phyloP scores from a whole-genome alignment of 1,140 invertebrate genomes.

The Brachionus asplanchnoidis region DNA sequence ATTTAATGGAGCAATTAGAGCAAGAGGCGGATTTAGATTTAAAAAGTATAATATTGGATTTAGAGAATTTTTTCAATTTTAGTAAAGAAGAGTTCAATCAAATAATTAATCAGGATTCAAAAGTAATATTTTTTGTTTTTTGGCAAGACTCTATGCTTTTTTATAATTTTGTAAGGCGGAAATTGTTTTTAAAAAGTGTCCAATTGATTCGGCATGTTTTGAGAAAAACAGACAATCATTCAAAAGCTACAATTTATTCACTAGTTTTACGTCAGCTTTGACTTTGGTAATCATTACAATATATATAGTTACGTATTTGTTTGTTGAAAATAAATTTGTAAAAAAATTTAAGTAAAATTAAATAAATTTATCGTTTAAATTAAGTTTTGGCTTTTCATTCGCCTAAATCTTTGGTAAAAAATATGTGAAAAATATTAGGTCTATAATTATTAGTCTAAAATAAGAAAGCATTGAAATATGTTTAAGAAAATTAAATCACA shows the following conservation, averaged over 20 bases:
- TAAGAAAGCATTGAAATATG: too few relatives aligned
- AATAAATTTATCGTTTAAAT: background rate
- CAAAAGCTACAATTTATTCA: background rate
- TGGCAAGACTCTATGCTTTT: too few relatives aligned
- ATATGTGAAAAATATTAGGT: too few relatives aligned
- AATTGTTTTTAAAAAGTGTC: background rate
- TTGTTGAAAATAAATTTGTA: slow-evolving; percentile 30
- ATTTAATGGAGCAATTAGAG: background rate
- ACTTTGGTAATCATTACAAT: background rate
- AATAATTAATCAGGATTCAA: background rate
- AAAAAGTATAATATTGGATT: background rate
- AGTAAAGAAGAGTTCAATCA: background rate
- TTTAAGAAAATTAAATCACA: too few relatives aligned
- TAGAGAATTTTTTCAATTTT: background rate
- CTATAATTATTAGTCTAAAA: too few relatives aligned
- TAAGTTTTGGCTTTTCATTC: too few relatives aligned
- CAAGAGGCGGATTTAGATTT: background rate
- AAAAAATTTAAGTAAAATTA: background rate
- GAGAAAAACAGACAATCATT: background rate
- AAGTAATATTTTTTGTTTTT: background rate
- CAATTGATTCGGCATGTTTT: background rate
- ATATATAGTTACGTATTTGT: background rate
- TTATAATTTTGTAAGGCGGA: background rate
- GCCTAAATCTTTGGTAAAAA: too few relatives aligned
- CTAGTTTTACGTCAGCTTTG: background rate